A percentile compares a stretch with the other conserved stretches of the same genome.
Conservation (phyloP, 53 echinoderm and acorn worm genomes). For the Holothuria scabra region DNA sequence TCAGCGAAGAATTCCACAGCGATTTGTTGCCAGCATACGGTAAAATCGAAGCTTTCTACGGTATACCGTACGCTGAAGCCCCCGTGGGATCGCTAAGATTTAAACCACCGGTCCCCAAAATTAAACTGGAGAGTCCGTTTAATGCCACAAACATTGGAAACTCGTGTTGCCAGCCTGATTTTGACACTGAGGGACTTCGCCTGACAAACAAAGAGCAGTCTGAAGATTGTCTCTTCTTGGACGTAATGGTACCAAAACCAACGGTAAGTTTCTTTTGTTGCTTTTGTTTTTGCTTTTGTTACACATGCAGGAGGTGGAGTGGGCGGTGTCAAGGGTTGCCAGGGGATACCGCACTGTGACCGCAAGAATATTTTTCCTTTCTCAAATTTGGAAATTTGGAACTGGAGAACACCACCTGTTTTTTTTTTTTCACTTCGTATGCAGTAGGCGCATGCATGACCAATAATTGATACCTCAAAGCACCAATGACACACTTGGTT, state of each 20-base stretch:
- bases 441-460: too few relatives aligned
- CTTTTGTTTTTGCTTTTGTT: too few relatives aligned
- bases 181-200: neutral
- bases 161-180: constrained; percentile 12
- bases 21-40: constrained; percentile 12
- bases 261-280: too few relatives aligned
- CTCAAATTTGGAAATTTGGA: too few relatives aligned
- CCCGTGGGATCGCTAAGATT: constrained; percentile 37
- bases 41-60: constrained; percentile 16
- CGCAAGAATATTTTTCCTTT: too few relatives aligned
- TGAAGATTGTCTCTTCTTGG: constrained; percentile 73
- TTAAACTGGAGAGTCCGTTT: neutral
- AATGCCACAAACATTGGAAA: constrained; percentile 3
- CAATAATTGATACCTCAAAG: too few relatives aligned
- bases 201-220: constrained; percentile 24
- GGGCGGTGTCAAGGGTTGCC: too few relatives aligned
- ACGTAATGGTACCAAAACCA: constrained; percentile 61
- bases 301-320: too few relatives aligned
- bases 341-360: too few relatives aligned
- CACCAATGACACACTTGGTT: too few relatives aligned
- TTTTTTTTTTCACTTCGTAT: too few relatives aligned
- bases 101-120: constrained; percentile 27
- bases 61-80: constrained; percentile 53
- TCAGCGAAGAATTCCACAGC: constrained; percentile 22
- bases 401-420: too few relatives aligned